Conservation (phyloP, 2,888 invertebrate species). For the Biston stratarius region DNA sequence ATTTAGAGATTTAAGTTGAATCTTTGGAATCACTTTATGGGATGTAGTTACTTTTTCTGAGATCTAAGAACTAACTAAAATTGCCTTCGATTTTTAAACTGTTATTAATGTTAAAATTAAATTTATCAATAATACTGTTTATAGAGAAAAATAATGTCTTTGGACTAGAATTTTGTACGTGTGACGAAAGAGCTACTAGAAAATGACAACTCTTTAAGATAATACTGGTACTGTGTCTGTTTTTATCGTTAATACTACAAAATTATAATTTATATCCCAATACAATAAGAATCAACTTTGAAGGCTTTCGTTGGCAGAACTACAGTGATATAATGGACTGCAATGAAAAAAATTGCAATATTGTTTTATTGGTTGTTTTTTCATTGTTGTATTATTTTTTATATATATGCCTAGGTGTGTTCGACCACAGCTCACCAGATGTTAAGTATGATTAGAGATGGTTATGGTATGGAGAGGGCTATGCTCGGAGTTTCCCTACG, state of each 20-base stretch:
- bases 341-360: too few species aligned
- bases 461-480: too few species aligned
- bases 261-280: neutral
- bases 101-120: neutral
- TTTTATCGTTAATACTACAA: neutral
- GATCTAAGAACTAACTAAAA: conserved; percentile 58
- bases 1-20: conserved; percentile 47
- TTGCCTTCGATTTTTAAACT: conserved; percentile 31
- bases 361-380: too few species aligned
- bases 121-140: conserved; percentile 46
- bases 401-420: too few species aligned
- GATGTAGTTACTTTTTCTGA: conserved; percentile 61
- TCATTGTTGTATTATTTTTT: too few species aligned
- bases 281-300: neutral
- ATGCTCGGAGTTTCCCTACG: too few species aligned
- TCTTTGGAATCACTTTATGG: conserved; percentile 73
- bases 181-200: conserved; percentile 19
- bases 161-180: conserved; percentile 41
- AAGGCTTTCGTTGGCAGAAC: too few species aligned
- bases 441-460: too few species aligned
- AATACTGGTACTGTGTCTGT: conserved; percentile 11
- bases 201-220: conserved; percentile 3
- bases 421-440: too few species aligned
- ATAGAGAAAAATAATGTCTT: conserved; percentile 37
- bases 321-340: too few species aligned